Base-by-base conservation (phyloP, 2,113 vertebrate genomes). In the Notothenia coriiceps region DNA sequence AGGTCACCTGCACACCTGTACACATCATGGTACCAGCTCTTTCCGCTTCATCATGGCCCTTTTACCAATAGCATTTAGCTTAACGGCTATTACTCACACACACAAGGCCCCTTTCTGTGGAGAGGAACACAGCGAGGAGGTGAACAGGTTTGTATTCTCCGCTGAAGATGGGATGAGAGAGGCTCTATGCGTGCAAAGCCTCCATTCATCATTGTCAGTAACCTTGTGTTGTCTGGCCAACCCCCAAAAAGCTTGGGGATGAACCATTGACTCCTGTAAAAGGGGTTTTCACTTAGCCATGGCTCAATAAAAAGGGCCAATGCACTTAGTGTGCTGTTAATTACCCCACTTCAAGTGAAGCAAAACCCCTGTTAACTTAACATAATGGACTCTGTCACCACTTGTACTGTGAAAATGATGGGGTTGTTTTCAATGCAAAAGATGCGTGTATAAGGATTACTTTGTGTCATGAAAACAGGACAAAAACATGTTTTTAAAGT, bases 201-300 rank as follows among this genome's bases (percentile, higher is more conserved):
- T 70, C 70, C 79, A 94, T 94, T 80, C 76, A 83, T 94, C 93
- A 91, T 25, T 91, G 87, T 92, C 89, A 88, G 83, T 57, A 51
- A 79, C 50, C 79, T 77, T 87, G 75, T 90, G 88, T 87, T 88
- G 84, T 90, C 86, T 86, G 87, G 87, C 88, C 61, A 83, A 70
- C 74, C 75, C 71, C 71, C 65, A 72, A 69, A 87, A 89, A 82
- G 79, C 80, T 80, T 2, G 10, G 17, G 74, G 80, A 91, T 88
- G 88, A 89, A 85, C 84, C 89, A 87, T 69, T 87, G 86, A 91
- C 82, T 93, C 84, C 82, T 77, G 84, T 90, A 82, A 90, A 91
- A 89, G 78, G 77, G 84, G 61, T 74, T 80, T 86, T 81, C 88
- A 91, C 84, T 91, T 89, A 89, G 72, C 71, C 79, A 82, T 74